phyloP scores from a whole-genome alignment of 2,797 vertebrate genomes.

The Lepilemur septentrionalis region DNA sequence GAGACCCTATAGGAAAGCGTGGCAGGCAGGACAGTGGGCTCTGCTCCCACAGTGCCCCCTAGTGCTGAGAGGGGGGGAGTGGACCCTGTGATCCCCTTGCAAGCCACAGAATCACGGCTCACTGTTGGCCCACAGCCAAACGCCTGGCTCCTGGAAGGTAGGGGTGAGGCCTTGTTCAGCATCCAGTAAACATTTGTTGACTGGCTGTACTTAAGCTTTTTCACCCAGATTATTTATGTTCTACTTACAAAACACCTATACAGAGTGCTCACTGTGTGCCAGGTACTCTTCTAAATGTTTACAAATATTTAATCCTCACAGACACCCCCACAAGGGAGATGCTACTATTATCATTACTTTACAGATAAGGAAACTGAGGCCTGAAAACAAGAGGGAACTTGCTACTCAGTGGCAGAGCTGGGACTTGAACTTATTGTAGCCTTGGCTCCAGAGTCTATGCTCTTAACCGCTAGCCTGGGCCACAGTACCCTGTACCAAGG shows the following conservation, averaged over 20 bases:
- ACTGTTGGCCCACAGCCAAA: not conserved
- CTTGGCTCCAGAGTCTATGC: not conserved
- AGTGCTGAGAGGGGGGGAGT: not conserved
- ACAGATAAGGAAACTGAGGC: not conserved
- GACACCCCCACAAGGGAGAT: not conserved
- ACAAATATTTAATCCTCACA: not conserved
- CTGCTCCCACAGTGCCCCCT: not conserved
- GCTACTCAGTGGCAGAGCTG: not conserved
- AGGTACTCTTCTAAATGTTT: conserved; percentile 20
- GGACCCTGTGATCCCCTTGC: not conserved
- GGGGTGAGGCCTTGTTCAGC: not conserved
- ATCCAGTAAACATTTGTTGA: conserved; percentile 4
- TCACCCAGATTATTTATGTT: not conserved
- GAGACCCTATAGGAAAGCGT: not conserved
- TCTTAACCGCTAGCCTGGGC: not conserved
- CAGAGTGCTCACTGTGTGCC: not conserved
- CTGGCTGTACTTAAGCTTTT: not conserved
- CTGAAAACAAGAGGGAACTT: not conserved
- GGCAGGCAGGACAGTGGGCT: not conserved
- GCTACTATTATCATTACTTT: not conserved
- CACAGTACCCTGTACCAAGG: not conserved
- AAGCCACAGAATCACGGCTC: not conserved
- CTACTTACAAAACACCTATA: conserved; percentile 43
- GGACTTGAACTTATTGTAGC: not conserved
- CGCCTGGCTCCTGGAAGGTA: not conserved